Evolutionary conservation across 2,797 vertebrate genomes (phyloP).

Genomic region (Sebastes trivittatus): DNA sequence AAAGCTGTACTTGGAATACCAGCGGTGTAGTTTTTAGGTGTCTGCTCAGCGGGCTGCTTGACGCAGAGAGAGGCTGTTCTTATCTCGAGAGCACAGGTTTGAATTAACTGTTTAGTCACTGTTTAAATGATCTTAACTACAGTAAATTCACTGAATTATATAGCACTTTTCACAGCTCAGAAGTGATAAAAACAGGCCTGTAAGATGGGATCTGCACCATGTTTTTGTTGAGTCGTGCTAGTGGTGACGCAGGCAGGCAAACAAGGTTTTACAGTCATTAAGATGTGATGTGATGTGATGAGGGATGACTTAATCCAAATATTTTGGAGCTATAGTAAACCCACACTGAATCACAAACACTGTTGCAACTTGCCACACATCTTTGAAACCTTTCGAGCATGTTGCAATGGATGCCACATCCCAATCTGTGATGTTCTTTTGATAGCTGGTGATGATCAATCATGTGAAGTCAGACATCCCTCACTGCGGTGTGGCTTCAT

Average conservation of each 20-base stretch:
- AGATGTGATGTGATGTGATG: not conserved
- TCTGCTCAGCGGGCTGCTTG: not conserved
- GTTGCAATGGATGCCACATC: not conserved
- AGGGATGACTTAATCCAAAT: not conserved
- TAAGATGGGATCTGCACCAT: not conserved
- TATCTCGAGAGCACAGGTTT: not conserved
- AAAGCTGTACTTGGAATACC: not conserved
- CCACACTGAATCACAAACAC: not conserved
- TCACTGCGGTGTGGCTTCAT: not conserved
- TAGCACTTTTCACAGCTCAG: not conserved
- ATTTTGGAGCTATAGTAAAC: not conserved
- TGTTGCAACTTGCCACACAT: not conserved
- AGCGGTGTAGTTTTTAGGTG: not conserved
- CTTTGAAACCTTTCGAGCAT: not conserved
- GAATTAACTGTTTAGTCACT: not conserved
- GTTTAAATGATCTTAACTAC: not conserved
- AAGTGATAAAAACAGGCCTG: not conserved
- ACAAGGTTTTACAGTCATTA: not conserved
- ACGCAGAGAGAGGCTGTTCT: not conserved
- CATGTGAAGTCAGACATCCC: not conserved
- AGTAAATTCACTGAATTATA: not conserved
- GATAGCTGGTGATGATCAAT: not conserved
- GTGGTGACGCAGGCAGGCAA: not conserved
- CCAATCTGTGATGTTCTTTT: not conserved
- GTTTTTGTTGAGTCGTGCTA: not conserved